A percentile compares a stretch with the other conserved stretches of the same genome.
Evolutionary conservation across 2,888 invertebrate genomes (phyloP).

Genomic region (Diadegma fenestrale): DNA sequence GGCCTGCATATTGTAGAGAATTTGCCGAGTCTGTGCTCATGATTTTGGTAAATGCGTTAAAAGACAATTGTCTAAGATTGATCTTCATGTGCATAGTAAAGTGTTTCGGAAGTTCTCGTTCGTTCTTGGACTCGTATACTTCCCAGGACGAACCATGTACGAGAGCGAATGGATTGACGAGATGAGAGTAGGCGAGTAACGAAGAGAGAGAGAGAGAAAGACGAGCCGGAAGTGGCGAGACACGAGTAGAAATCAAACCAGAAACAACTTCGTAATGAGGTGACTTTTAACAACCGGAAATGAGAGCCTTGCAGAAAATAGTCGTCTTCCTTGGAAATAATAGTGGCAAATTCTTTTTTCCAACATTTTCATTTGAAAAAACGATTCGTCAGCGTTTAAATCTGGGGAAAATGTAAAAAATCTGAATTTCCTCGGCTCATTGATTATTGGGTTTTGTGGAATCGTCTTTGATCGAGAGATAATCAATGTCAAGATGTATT

Average conservation of each 20-base stretch:
- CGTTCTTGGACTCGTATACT: constrained; percentile 19
- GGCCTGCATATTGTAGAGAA: not conserved
- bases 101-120: constrained; percentile 27
- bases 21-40: not conserved
- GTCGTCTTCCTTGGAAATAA: not conserved
- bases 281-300: constrained; percentile 16
- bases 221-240: constrained; percentile 56
- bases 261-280: constrained; percentile 9
- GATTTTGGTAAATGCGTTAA: not conserved
- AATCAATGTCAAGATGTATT: not conserved
- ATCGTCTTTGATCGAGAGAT: not conserved
- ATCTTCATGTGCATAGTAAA: not conserved
- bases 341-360: not conserved
- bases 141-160: constrained; percentile 23
- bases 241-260: constrained; percentile 27
- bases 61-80: not conserved
- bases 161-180: constrained; percentile 67
- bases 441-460: not conserved
- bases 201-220: constrained; percentile 1
- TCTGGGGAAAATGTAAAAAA: not conserved
- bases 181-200: constrained; percentile 41
- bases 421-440: not conserved
- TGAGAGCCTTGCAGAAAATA: constrained; percentile 1
- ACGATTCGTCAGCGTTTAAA: too few species aligned
- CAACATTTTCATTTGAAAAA: constrained; percentile 1